Evolutionary conservation across 2,797 vertebrate genomes (phyloP), one percentile per base, ranked within the genome.

Genomic region (Clarias fuscus): DNA sequence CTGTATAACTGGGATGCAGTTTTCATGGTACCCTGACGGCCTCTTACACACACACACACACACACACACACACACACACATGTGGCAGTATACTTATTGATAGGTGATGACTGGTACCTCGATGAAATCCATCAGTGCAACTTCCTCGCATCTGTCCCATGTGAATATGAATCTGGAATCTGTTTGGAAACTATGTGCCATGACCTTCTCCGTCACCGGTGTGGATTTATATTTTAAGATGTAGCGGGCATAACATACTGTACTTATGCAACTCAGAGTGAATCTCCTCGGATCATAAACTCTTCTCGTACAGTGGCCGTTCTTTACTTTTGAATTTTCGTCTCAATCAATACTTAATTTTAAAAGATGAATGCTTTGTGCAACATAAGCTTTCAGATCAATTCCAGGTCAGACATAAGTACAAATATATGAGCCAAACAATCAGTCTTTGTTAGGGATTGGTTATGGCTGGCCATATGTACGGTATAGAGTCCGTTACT

Each of bases 111-210:
- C 33, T 56, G 62, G 65, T 75, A 70, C 56, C 65, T 59, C 53
- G 84, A 84, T 85, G 58, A 88, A 88, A 56, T 71, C 30, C 61
- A 27, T 37, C 30, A 7, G 43, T 14, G 56, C 73, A 24, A 53
- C 24, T 27, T 53, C 43, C 43, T 53, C 7, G 13, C 22, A 53
- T 75, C 27, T 27, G n/a, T 75, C 72, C 48, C 33, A 75, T 14
- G 43, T 75, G 43, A 75, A 53, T 27, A 75, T 53, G 43, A 53
- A n/a, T n/a, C 43, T 53, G 43, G 10, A 48, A 11, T 27, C 72
- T 7, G 53, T 24, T 11, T 24, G 48, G 40, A 48, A 73, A 76
- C n/a, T 27, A 58, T 6, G 30, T 53, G 15, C 53, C 73, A 76
- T 76, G 15, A n/a, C 48, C 48, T 58, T 18, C 24, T 30, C 7